These are phyloP conservation scores for Pterocles burchelli DNA, from an alignment of 2,113 vertebrate species.

Conservation along the genomic window DNA sequence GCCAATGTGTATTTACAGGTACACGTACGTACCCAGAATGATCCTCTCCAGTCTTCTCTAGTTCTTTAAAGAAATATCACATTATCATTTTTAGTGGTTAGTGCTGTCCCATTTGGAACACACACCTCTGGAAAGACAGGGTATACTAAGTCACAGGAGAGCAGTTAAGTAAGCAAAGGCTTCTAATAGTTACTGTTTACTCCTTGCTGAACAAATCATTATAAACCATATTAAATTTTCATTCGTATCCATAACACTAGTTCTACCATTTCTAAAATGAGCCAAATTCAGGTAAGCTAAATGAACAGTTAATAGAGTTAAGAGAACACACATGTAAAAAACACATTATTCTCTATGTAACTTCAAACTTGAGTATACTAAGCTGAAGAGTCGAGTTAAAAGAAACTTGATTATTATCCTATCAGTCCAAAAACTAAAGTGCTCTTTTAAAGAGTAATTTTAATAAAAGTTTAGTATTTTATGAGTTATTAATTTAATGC, in stretches of 20 bases:
- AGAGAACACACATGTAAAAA: background rate
- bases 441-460: background rate
- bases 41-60: background rate
- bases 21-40: background rate
- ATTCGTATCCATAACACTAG: background rate
- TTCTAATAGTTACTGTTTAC: background rate
- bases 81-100: background rate
- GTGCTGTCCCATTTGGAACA: background rate
- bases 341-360: background rate
- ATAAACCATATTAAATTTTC: background rate
- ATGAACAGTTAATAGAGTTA: background rate
- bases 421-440: background rate
- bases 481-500: background rate
- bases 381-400: background rate
- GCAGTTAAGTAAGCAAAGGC: background rate
- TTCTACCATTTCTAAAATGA: background rate
- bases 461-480: no score
- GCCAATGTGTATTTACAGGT: background rate
- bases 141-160: background rate
- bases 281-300: background rate
- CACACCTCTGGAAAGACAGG: background rate
- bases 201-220: background rate
- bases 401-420: background rate
- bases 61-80: background rate
- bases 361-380: background rate